Base-by-base conservation (phyloP, 2,113 vertebrate species). In the Eretmochelys imbricata region DNA sequence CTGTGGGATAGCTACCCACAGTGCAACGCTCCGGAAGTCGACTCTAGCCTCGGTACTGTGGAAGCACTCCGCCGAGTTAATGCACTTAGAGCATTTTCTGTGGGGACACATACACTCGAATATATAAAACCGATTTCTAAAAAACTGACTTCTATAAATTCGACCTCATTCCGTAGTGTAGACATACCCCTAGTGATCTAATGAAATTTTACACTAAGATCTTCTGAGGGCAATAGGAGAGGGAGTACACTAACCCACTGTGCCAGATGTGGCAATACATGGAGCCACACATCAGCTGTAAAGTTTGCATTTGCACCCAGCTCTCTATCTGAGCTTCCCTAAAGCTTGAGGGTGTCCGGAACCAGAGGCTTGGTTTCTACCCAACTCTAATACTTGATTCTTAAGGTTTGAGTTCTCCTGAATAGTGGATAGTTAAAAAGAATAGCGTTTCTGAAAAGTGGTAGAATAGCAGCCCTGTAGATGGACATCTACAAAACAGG, bases 111-210 rank as follows among this genome's bases (percentile, higher is more conserved):
- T n/a, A n/a, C n/a, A n/a, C n/a, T n/a, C n/a, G n/a, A n/a, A n/a
- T n/a, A n/a, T n/a, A n/a, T n/a, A n/a, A n/a, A n/a, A n/a, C n/a
- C n/a, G n/a, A n/a, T n/a, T n/a, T n/a, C n/a, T n/a, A n/a, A n/a
- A n/a, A n/a, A n/a, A n/a, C n/a, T n/a, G n/a, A n/a, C n/a, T n/a
- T n/a, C n/a, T n/a, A n/a, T n/a, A n/a, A n/a, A n/a, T n/a, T n/a
- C n/a, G n/a, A n/a, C n/a, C n/a, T n/a, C n/a, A n/a, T n/a, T n/a
- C n/a, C n/a, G n/a, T n/a, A n/a, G n/a, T n/a, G n/a, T n/a, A n/a
- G n/a, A n/a, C n/a, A n/a, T n/a, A n/a, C n/a, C n/a, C 25, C 0
- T 62, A 8, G 17, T 4, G 17, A 62, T 12, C 48, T 80, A 10
- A 3, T 80, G 8, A 27, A 79, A 25, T 19, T 42, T 62, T 29